Conservation (phyloP, 2,797 vertebrate species). For the Anniella stebbinsi region DNA sequence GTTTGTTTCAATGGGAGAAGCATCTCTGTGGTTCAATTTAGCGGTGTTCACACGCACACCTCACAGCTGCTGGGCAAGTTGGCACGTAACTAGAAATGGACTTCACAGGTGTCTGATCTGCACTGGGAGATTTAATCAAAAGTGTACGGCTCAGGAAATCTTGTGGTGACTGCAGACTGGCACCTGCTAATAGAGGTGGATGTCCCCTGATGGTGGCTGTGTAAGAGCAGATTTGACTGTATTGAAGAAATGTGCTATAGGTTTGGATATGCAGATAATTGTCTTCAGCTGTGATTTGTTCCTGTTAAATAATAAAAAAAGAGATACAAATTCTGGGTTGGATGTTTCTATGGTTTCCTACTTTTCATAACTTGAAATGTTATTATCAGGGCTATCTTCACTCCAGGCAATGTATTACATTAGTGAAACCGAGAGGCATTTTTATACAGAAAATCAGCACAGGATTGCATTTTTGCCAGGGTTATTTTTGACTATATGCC, state of each 20-base stretch:
- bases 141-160: constrained; percentile 17
- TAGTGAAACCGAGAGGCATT: background rate
- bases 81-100: background rate
- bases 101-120: constrained; percentile 29
- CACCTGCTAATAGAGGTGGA: constrained; percentile 49
- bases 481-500: background rate
- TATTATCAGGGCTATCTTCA: constrained; percentile 17
- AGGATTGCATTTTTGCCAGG: no score
- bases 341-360: constrained; percentile 14
- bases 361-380: constrained; percentile 30
- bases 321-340: background rate
- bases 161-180: background rate
- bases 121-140: background rate
- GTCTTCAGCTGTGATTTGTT: constrained; percentile 28
- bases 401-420: background rate
- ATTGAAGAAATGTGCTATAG: constrained; percentile 33
- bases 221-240: constrained; percentile 25
- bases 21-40: constrained; percentile 29
- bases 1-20: background rate
- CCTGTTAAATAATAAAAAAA: constrained; percentile 30
- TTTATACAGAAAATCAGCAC: background rate
- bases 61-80: constrained; percentile 22
- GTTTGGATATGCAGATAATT: constrained; percentile 28
- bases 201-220: constrained; percentile 32
- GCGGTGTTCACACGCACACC: background rate